Base-by-base conservation (phyloP, 2,797 vertebrate species). In the Malurus splendens region DNA sequence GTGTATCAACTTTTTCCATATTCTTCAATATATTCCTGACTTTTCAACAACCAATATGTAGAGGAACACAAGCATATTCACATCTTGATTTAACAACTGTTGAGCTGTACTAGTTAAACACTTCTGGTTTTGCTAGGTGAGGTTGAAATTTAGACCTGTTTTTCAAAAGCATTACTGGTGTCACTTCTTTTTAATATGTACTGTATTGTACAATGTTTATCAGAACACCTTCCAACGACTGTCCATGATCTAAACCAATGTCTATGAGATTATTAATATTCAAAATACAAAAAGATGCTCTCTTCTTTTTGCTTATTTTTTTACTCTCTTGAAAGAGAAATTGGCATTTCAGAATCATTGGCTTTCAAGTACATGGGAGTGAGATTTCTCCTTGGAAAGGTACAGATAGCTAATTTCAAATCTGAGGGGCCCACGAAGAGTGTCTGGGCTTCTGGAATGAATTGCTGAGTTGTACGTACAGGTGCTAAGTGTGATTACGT, bases 401-500 rank as follows among this genome's bases (percentile, higher is more conserved):
- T 24, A 44, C 18, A 28, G 57, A 54, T 32, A 85, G 59, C 32
- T 59, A 36, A 84, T 94, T 81, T 50, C 50, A 89, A 71, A 41
- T 60, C 48, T 2, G 2, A 74, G 36, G 20, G 32, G 70, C 54
- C 73, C 56, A 52, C 4, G 3, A 62, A 72, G 54, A 70, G 27
- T 33, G 67, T 67, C 72, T 84, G 84, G 55, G 41, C 59, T 74
- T 65, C 44, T 68, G 51, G 44, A 88, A 57, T 88, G 72, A 93
- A 77, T 91, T 65, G 59, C 75, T 45, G 67, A 84, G 32, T 86
- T 90, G 71, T 65, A 65, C 3, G 0, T 89, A 80, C 73, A 94
- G 84, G 90, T 92, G 84, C 36, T 74, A 78, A 88, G 70, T 65
- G 59, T 28, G 85, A 44, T 45, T 93, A 79, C 23, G 30, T 85